Base-by-base conservation (phyloP, 30 jellyfish, hydroid and myxozoan species). In the Nemopilema nomurai region DNA sequence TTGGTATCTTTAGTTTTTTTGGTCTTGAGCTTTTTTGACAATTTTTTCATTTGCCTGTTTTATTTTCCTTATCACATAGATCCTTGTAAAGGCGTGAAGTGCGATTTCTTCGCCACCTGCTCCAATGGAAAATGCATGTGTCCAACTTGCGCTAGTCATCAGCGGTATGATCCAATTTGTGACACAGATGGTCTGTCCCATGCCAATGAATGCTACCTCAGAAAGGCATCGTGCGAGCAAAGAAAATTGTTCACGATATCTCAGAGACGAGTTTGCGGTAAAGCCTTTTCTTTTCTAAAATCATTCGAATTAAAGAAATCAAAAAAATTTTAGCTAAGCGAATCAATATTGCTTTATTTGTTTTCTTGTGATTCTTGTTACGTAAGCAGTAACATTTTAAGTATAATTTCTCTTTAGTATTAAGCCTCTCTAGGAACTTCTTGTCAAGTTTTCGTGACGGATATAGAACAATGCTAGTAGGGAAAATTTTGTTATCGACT, bases 261-360 rank as follows among this genome's bases (percentile, higher is more conserved):
- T 18, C 85, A 87, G 41, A 23, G 89, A 51, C 69, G 86, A 62
- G 86, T 91, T 18, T 92, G 98, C 75, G 98, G 98, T 92, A 80
- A 49, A 84, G 24, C 7, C 6, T 41, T 13, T 41, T 3, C 13
- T 41, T 41, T 41, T 41, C 13, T 41, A n/a, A n/a, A n/a, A n/a
- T n/a, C n/a, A n/a, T n/a, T n/a, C n/a, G n/a, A n/a, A n/a, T n/a
- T n/a, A n/a, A n/a, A n/a, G n/a, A n/a, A n/a, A n/a, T n/a, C n/a
- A n/a, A n/a, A n/a, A n/a, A n/a, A n/a, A n/a, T n/a, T n/a, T n/a
- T n/a, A n/a, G n/a, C n/a, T n/a, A n/a, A n/a, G n/a, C n/a, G n/a
- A n/a, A n/a, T n/a, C n/a, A n/a, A n/a, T n/a, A n/a, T n/a, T n/a
- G n/a, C n/a, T n/a, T n/a, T n/a, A n/a, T n/a, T n/a, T n/a, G n/a